Evolutionary conservation across 92 coral and sea anemone genomes (phyloP).

Genomic region (Porites lobata): DNA sequence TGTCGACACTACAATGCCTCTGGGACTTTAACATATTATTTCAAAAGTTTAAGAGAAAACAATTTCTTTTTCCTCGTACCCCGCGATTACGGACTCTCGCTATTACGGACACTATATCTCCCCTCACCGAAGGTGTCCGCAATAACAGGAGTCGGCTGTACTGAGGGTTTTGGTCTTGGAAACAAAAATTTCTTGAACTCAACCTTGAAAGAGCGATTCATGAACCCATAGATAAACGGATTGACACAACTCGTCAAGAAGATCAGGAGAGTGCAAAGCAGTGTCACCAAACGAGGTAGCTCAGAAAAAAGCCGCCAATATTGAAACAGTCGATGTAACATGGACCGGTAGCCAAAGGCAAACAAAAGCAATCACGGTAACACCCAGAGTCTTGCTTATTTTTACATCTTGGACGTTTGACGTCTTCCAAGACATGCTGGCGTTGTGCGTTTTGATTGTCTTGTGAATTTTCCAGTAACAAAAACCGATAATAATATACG

Average conservation of each 20-base stretch:
- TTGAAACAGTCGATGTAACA: not conserved
- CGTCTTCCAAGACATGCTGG: constrained; percentile 34
- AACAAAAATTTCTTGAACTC: constrained; percentile 29
- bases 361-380: constrained; percentile 2
- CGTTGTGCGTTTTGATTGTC: constrained; percentile 21
- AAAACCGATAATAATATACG: constrained; percentile 4
- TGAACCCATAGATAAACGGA: constrained; percentile 34
- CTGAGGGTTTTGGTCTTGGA: not conserved
- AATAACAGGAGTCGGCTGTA: not conserved
- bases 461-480: constrained; percentile 30
- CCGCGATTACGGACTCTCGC: no score
- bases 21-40: no score
- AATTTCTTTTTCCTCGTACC: no score
- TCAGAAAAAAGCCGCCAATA: not conserved
- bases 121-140: no score
- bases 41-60: no score
- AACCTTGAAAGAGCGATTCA: constrained; percentile 38
- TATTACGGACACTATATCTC: no score
- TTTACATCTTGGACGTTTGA: constrained; percentile 19
- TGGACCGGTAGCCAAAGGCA: constrained; percentile 3
- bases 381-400: constrained; percentile 12
- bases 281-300: not conserved
- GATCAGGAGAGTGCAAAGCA: not conserved
- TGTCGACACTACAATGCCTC: no score
- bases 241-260: constrained; percentile 23